Conservation (phyloP, 2,888 invertebrate species). For the Ophonus ardosiacus region DNA sequence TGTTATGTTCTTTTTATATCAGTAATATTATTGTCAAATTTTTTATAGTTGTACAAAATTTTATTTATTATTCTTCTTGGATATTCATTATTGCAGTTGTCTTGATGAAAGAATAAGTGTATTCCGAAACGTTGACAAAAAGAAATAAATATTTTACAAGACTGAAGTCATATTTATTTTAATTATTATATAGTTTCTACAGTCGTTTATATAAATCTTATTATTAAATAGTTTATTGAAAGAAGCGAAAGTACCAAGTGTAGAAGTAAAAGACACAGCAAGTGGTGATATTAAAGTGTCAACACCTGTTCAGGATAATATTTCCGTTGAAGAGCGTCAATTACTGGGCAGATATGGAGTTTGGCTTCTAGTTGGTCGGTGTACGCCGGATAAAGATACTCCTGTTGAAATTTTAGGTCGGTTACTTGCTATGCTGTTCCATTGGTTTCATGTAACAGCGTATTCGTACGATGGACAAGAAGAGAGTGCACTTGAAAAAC, state of each 20-base stretch:
- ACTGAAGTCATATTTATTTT: no score
- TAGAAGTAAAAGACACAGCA: conserved; percentile 79
- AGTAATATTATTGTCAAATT: no score
- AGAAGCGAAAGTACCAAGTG: conserved; percentile 91
- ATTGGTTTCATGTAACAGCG: conserved; percentile 99
- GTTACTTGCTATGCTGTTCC: conserved; percentile 96
- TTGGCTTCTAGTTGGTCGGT: conserved; percentile 97
- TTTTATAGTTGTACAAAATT: no score
- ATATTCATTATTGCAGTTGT: no score
- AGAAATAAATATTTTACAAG: no score
- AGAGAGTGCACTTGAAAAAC: conserved; percentile 92
- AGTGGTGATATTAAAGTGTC: conserved; percentile 73
- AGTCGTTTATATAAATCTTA: no score
- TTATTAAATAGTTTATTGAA: conserved; percentile 84
- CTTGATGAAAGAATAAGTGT: no score
- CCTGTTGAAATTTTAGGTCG: conserved; percentile 91
- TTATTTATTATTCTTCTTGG: no score
- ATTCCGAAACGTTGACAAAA: no score
- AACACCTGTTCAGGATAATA: conserved; percentile 80
- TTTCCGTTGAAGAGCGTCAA: conserved; percentile 91
- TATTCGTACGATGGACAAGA: conserved; percentile 96
- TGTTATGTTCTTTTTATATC: no score
- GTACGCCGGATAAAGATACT: conserved; percentile 87
- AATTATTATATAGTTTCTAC: no score
- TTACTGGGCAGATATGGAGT: conserved; percentile 96